A percentile compares a stretch with the other conserved stretches of the same genome.
These are phyloP conservation scores for Orthosia gothica DNA, from an alignment of 2,888 invertebrate species.

Conservation along the genomic window DNA sequence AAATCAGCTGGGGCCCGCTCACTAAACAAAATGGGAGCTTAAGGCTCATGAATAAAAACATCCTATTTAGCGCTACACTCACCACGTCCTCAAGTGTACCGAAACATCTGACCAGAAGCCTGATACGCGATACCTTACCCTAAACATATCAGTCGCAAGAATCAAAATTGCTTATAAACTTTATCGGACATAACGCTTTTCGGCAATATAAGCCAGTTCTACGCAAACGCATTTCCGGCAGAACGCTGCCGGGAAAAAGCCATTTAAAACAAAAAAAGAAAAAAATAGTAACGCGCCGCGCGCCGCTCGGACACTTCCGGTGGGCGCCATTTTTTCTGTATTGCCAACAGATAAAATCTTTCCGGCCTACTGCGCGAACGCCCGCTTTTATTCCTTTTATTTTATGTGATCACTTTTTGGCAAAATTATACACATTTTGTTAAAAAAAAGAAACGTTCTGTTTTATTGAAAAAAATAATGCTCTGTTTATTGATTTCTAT, in stretches of 20 bases:
- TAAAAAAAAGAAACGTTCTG: conserved; percentile 56
- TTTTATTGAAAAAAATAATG: conserved; percentile 43
- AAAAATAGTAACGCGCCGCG: conserved; percentile 91
- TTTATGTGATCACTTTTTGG: conserved; percentile 86
- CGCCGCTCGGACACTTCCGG: conserved; percentile 92
- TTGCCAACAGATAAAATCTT: conserved; percentile 92
- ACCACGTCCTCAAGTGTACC: conserved; percentile 80
- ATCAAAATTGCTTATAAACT: conserved; percentile 82
- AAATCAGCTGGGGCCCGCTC: conserved; percentile 89
- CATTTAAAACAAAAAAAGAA: conserved; percentile 91
- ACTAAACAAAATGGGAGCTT: conserved; percentile 90
- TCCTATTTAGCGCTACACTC: conserved; percentile 90
- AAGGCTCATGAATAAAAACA: conserved; percentile 91
- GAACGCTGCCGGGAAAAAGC: conserved; percentile 91
- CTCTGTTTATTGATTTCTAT: conserved; percentile 16
- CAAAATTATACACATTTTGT: conserved; percentile 80
- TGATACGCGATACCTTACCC: conserved; percentile 76
- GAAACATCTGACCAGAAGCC: conserved; percentile 72
- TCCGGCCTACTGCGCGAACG: conserved; percentile 90
- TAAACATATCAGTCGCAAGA: conserved; percentile 77
- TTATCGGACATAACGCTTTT: conserved; percentile 82
- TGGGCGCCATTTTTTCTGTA: conserved; percentile 92
- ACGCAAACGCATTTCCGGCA: conserved; percentile 92
- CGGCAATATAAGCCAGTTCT: conserved; percentile 85
- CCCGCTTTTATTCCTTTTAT: conserved; percentile 87